phyloP scores from a whole-genome alignment of 2,888 invertebrate species.

The Clusia tigrina region DNA sequence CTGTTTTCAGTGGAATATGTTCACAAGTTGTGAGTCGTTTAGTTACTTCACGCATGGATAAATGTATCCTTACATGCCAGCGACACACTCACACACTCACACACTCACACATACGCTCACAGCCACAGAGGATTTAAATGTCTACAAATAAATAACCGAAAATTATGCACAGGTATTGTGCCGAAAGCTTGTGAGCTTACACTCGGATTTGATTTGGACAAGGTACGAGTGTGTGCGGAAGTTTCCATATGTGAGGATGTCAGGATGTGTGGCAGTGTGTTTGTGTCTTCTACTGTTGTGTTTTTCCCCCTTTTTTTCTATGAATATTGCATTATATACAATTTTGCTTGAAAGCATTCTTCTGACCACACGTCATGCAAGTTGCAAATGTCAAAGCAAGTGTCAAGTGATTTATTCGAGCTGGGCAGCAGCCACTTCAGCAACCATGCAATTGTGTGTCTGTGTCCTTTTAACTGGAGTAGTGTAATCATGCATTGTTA shows the following conservation, averaged over 20 bases:
- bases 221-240: too few species aligned
- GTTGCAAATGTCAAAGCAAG: neutral
- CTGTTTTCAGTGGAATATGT: neutral
- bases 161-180: neutral
- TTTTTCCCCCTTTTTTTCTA: too few species aligned
- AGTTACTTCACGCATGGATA: neutral
- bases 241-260: too few species aligned
- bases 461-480: too few species aligned
- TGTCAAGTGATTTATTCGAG: slow-evolving; percentile 11
- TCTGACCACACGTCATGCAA: slow-evolving; percentile 4
- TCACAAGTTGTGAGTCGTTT: slow-evolving; percentile 13
- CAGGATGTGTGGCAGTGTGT: too few species aligned
- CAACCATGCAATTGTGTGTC: too few species aligned
- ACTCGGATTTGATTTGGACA: neutral
- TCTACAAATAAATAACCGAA: slow-evolving; percentile 5
- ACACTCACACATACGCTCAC: neutral
- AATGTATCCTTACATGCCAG: slow-evolving; percentile 4
- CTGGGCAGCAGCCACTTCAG: too few species aligned
- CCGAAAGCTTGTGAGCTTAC: too few species aligned
- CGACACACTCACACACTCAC: neutral
- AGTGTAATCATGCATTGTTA: too few species aligned
- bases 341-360: neutral
- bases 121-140: slow-evolving; percentile 9
- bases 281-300: too few species aligned
- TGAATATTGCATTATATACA: too few species aligned